Base-by-base conservation (phyloP, 1,140 invertebrate genomes). In the Drosophila murphyi region DNA sequence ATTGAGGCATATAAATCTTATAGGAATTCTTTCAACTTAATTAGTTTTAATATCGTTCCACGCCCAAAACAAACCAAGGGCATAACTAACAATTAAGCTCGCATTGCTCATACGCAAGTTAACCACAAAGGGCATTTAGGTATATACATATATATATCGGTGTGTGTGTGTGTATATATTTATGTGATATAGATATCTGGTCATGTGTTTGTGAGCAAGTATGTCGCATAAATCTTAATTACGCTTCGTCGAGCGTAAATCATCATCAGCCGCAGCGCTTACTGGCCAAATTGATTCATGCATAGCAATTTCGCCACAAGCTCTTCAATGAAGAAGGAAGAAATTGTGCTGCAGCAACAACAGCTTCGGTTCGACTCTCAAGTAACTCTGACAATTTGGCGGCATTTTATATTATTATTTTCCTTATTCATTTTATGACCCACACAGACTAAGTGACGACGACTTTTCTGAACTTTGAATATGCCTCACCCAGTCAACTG, bases 221-320 rank as follows among this genome's bases (percentile, higher is more conserved):
- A 64, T 74, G 65, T 45, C 62, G 80, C 77, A 88, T 88, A 88
- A 88, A 88, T 89, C 85, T 88, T 88, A 88, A 88, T 88, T 88
- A 88, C 85, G 85, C 85, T 88, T 71, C 85, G 86, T 69, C 61
- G 74, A 85, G 85, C 85, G 85, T 88, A 88, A 88, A 88, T 88
- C 85, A 89, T 88, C 85, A 88, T 88, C 83, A 88, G 68, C 63
- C 75, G 20, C 71, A 59, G 60, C 63, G 51, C 52, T 60, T 61
- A 41, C 71, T 64, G 39, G 70, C 69, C 34, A 78, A 82, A 87
- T 87, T 80, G 83, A 87, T 87, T 86, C 82, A 67, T 51, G 75
- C 74, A 43, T 39, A 55, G 67, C 52, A 68, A 54, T 64, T 76
- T 82, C 63, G 8, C 41, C 52, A 61, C 37, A 67, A 77, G 59